A percentile compares a stretch with the other conserved stretches of the same genome.
Conservation (phyloP, 2,888 invertebrate species). For the Xanthorhoe spadicearia region DNA sequence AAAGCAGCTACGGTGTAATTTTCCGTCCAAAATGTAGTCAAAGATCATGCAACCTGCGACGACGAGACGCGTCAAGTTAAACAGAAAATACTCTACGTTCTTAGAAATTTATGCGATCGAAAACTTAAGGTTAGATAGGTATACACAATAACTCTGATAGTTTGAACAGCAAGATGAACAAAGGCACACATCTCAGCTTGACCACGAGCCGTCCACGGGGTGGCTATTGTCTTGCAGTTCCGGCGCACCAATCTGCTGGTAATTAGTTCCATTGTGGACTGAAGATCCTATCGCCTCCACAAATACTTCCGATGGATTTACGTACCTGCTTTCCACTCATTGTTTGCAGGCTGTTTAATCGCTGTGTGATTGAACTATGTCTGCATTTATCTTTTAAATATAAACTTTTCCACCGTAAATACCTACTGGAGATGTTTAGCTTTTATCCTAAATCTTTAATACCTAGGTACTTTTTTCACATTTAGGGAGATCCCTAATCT, state of each 20-base stretch:
- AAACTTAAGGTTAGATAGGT: conserved; percentile 5
- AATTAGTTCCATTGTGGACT: conserved; percentile 81
- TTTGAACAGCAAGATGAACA: conserved; percentile 61
- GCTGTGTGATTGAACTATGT: conserved; percentile 32
- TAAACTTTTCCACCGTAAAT: not conserved
- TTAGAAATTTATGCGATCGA: not conserved
- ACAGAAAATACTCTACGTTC: not conserved
- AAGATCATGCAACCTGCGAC: not conserved
- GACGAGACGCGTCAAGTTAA: not conserved
- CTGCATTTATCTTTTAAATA: conserved; percentile 1
- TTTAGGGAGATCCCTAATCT: too few species aligned
- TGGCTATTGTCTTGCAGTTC: conserved; percentile 70
- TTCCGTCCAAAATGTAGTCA: not conserved
- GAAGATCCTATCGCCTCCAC: conserved; percentile 72
- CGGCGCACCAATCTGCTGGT: conserved; percentile 63
- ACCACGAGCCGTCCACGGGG: conserved; percentile 52
- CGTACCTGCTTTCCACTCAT: conserved; percentile 78
- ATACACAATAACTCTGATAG: conserved; percentile 15
- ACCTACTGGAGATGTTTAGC: not conserved
- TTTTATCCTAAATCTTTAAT: too few species aligned
- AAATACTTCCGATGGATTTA: conserved; percentile 81
- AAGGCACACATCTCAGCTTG: conserved; percentile 57
- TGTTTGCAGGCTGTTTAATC: conserved; percentile 61
- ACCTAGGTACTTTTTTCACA: too few species aligned
- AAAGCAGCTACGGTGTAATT: too few species aligned